Evolutionary conservation across 2,113 vertebrate species (phyloP), one percentile per base, ranked within the genome.

Genomic region (Halichoerus grypus): DNA sequence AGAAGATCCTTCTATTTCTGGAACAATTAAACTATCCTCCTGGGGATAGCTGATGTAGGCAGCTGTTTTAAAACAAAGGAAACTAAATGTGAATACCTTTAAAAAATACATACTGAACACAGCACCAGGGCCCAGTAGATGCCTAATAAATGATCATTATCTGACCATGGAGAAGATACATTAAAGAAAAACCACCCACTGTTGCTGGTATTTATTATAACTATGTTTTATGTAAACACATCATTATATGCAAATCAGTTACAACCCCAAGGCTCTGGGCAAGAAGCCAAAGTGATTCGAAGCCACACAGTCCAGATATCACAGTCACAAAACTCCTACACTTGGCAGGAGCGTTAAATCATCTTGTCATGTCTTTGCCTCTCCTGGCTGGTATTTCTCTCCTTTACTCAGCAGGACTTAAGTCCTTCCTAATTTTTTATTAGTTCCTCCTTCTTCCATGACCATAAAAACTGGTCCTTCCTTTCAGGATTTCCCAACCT

Each of bases 121-220:
- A 65, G 53, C 80, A 31, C 19, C 91, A 87, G n/a, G 24, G 15
- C 51, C 31, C 46, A 71, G 55, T 59, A 71, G 57, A 86, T 87
- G 57, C 51, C 82, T 49, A 87, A 61, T 51, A 82, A 95, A 85
- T 85, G 21, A 42, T 90, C 74, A 93, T 92, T 95, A 82, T 33
- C 82, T 95, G 28, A 2, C 46, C 84, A 76, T 65, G 31, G 46
- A 91, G 93, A n/a, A 94, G 71, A 89, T 3, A 2, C 8, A 82
- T 77, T 93, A 14, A 1, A 55, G n/a, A 92, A 89, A 96, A 63
- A 83, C 28, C 36, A 63, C 18, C 46, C 67, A 93, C 42, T 5
- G 4, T 39, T 93, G 21, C 87, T 97, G 93, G 39, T 81, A 87
- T 95, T 95, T 93, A 92, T 87, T 95, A 80, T 79, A 76, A 86